Base-by-base conservation (phyloP, 2,888 invertebrate genomes). In the Halictus quadricinctus region DNA sequence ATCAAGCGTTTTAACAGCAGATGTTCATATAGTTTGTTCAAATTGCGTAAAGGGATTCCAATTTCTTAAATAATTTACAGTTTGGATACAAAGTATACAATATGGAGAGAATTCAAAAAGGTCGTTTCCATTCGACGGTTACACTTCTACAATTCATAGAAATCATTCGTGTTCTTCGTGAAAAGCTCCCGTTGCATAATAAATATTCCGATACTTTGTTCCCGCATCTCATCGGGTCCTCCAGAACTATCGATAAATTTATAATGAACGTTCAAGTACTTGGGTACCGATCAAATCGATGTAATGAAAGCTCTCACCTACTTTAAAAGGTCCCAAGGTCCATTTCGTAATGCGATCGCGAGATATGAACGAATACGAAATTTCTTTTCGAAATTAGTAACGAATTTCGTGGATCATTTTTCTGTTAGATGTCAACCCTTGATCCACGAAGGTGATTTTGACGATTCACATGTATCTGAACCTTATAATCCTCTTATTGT, bases 221-320 rank as follows among this genome's bases (percentile, higher is more conserved):
- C 54, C 48, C 29, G 60, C 73, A 50, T 64, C 74, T 85, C 72
- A 85, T 78, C 76, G 58, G 54, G 29, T 50, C 48, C 77, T 81
- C 72, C 54, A 77, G 70, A 85, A 85, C 80, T 85, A 85, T 85
- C 58, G 85, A 85, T 70, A 85, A 85, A 85, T 85, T 85, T 85
- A 85, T 85, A 85, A 85, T 78, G 86, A 85, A 85, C 70, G 85
- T 69, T 85, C 76, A 54, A 76, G 58, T 60, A 43, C 54, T 70
- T 21, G 74, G 70, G 76, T 76, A 60, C 43, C 66, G 69, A 74
- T 73, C 69, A 69, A 74, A 70, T 80, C 69, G 69, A 58, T 76
- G 69, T 72, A 73, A 76, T 80, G 43, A 85, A 79, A 85, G 69
- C 80, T 58, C 69, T 80, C 85, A 77, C 85, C 86, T 85, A 85